Percentiles rank a stretch among this genome's conserved stretches.
These are phyloP conservation scores for Coecobrya sp. DNA, from an alignment of 2,888 invertebrate genomes.

Conservation along the genomic window DNA sequence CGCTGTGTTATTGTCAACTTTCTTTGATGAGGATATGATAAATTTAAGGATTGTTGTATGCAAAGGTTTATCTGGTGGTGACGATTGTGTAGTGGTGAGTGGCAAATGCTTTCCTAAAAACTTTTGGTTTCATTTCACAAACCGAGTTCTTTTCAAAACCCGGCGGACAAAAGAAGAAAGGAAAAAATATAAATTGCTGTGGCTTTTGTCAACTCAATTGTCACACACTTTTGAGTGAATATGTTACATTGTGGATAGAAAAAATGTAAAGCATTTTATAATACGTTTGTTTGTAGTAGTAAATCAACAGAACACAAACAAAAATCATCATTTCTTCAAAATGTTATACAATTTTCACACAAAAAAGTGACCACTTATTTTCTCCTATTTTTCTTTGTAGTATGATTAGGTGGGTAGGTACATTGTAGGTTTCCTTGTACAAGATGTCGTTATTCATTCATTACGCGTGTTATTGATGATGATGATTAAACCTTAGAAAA, in stretches of 20 bases:
- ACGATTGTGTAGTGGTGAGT: no score
- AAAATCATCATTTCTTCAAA: slow-evolving; percentile 16
- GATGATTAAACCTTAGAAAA: neutral
- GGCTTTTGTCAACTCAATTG: slow-evolving; percentile 58
- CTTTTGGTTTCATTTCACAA: slow-evolving; percentile 55
- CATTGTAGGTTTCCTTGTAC: neutral
- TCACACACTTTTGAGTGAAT: slow-evolving; percentile 28
- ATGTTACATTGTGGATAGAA: neutral
- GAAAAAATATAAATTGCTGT: slow-evolving; percentile 45
- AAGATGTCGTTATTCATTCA: neutral
- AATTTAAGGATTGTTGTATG: neutral
- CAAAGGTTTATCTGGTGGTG: neutral
- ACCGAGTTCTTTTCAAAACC: neutral
- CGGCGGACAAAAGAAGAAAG: slow-evolving; percentile 11
- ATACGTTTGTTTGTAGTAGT: slow-evolving; percentile 33
- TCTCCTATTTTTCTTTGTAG: neutral
- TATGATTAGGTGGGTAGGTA: no score
- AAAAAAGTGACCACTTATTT: slow-evolving; percentile 55
- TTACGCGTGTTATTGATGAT: neutral
- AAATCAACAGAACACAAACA: slow-evolving; percentile 32
- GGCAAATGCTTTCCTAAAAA: slow-evolving; percentile 18
- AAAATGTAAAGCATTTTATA: no score
- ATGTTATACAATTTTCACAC: slow-evolving; percentile 36
- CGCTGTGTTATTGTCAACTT: neutral
- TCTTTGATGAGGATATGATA: slow-evolving; percentile 20